phyloP scores from a whole-genome alignment of 2,888 invertebrate species.

The Scotopteryx bipunctaria region DNA sequence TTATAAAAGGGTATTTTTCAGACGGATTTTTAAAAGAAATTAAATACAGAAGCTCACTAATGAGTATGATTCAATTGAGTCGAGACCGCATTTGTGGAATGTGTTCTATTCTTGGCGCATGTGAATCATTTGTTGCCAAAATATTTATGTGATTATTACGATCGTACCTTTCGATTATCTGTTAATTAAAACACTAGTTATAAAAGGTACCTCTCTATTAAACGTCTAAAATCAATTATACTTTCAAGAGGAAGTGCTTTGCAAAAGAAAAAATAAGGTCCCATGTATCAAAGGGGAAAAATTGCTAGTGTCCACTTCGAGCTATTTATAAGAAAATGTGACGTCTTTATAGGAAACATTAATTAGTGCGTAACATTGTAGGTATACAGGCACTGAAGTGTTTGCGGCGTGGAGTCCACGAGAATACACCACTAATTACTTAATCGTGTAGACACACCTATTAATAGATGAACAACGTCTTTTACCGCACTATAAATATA shows the following conservation, averaged over 20 bases:
- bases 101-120: slow-evolving; percentile 32
- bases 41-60: slow-evolving; percentile 23
- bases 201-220: slow-evolving; percentile 8
- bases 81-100: slow-evolving; percentile 27
- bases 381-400: not conserved
- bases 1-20: slow-evolving; percentile 10
- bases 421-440: slow-evolving; percentile 27
- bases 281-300: not conserved
- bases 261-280: not conserved
- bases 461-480: slow-evolving; percentile 22
- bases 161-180: slow-evolving; percentile 23
- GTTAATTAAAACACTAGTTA: slow-evolving; percentile 20
- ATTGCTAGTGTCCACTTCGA: not conserved
- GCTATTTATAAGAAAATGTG: no score
- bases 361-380: not conserved
- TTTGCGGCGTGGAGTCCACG: slow-evolving; percentile 10
- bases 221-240: not conserved
- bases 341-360: not conserved
- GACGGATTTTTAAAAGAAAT: slow-evolving; percentile 18
- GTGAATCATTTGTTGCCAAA: slow-evolving; percentile 41
- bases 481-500: slow-evolving; percentile 20
- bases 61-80: slow-evolving; percentile 33
- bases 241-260: no score
- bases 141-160: slow-evolving; percentile 35
- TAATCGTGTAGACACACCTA: slow-evolving; percentile 28